Evolutionary conservation across 2,888 invertebrate species (phyloP).

Genomic region (Prosapia bicincta): DNA sequence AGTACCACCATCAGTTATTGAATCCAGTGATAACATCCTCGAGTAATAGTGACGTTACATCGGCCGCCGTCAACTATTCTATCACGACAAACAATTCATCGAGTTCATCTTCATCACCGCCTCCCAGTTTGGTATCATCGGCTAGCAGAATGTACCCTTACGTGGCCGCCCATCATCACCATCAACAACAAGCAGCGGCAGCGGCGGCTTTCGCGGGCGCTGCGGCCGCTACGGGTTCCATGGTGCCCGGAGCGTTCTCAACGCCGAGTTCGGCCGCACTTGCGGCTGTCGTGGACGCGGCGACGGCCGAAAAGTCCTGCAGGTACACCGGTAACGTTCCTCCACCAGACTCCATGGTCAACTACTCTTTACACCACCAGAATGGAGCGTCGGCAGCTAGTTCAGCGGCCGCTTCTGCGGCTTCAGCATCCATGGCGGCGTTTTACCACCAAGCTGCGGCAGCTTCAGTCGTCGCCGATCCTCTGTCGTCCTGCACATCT

Average conservation of each 20-base stretch:
- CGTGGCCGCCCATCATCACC: constrained; percentile 67
- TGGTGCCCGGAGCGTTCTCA: constrained; percentile 58
- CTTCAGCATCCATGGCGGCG: constrained; percentile 64
- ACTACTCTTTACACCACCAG: constrained; percentile 71
- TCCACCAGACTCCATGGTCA: constrained; percentile 74
- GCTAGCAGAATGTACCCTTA: constrained; percentile 89
- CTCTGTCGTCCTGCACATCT: constrained; percentile 76
- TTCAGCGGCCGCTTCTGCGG: constrained; percentile 67
- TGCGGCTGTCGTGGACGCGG: constrained; percentile 63
- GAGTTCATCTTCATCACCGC: constrained; percentile 55
- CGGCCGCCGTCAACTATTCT: constrained; percentile 55
- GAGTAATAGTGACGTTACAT: constrained; percentile 68
- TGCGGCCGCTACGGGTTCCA: constrained; percentile 61
- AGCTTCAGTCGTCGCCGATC: constrained; percentile 74
- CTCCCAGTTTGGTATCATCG: constrained; percentile 44
- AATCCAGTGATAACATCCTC: constrained; percentile 52
- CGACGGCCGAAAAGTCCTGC: constrained; percentile 73
- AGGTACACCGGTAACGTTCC: constrained; percentile 65
- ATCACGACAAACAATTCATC: constrained; percentile 44
- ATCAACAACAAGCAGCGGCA: constrained; percentile 66
- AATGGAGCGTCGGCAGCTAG: constrained; percentile 61
- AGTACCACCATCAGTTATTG: constrained; percentile 64
- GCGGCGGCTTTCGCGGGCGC: constrained; percentile 60
- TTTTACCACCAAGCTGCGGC: constrained; percentile 85
- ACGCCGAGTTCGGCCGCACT: constrained; percentile 55